Evolutionary conservation across 2,888 invertebrate genomes (phyloP).

Genomic region (Clanis bilineata): DNA sequence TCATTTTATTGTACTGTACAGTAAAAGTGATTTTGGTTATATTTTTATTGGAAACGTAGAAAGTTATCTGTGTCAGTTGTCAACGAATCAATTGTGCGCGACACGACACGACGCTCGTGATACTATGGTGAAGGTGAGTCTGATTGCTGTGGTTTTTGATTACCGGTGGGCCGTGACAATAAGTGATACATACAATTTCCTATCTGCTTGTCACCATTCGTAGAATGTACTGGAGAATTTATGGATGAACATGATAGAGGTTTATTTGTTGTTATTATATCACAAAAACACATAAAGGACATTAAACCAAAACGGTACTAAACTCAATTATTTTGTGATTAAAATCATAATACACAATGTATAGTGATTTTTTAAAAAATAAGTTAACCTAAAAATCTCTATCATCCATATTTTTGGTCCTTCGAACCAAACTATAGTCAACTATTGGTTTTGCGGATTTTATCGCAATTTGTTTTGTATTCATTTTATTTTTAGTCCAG

Average conservation of each 20-base stretch:
- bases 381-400: too few relatives aligned
- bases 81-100: slow-evolving; percentile 37
- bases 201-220: neutral
- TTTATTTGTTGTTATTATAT: too few relatives aligned
- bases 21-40: slow-evolving; percentile 12
- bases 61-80: slow-evolving; percentile 27
- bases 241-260: neutral
- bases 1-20: neutral
- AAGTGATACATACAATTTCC: neutral
- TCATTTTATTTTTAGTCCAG: too few relatives aligned
- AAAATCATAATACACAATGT: too few relatives aligned
- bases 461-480: too few relatives aligned
- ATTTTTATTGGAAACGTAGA: slow-evolving; percentile 7
- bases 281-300: too few relatives aligned
- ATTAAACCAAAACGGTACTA: too few relatives aligned
- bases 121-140: neutral
- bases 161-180: neutral
- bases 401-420: neutral
- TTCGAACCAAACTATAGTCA: too few relatives aligned
- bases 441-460: too few relatives aligned
- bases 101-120: slow-evolving; percentile 23
- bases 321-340: too few relatives aligned
- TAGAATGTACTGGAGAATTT: neutral
- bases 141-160: slow-evolving; percentile 5
- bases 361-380: too few relatives aligned